Base-by-base conservation (phyloP, 2,113 vertebrate species). In the Amblyopsis rosae region DNA sequence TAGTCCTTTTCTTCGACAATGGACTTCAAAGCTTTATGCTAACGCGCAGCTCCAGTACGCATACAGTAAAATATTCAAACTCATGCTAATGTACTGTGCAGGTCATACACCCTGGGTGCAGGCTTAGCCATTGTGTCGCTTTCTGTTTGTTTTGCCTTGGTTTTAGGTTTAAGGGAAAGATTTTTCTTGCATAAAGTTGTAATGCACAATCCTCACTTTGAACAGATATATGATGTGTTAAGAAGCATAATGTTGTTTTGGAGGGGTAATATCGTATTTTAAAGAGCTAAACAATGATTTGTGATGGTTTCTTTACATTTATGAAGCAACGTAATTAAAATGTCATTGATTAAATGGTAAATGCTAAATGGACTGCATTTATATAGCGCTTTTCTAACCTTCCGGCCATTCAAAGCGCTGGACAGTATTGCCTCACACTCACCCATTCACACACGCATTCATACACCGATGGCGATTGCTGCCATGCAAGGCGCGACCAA, bases 101-200 rank as follows among this genome's bases (percentile, higher is more conserved):
- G 81, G 82, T 82, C 67, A 74, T 12, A 26, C 41, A 32, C 63
- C 77, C 60, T 69, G 69, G 56, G 60, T 65, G 33, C 54, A 65
- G 73, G 16, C 73, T 76, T 59, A 71, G 73, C 62, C 12, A 9
- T 59, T 12, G 19, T 59, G 51, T 77, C 35, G 1, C 64, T 63
- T 61, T 64, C 53, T 72, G 70, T 81, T 81, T 82, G 80, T 87
- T 81, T 87, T 70, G 71, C 82, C 71, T 80, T 82, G 77, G 69
- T 17, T 84, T 76, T 76, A 72, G 63, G 65, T 83, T 84, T 70
- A 58, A 45, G 66, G 69, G 64, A 65, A 45, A 80, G 64, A 78
- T 75, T 75, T 67, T 64, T 26, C 46, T 71, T 65, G 62, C 54
- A 73, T 59, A 70, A 69, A 75, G 65, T 70, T 77, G 53, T 5